Conservation (phyloP, 2,113 vertebrate species). For the Chaetops frenatus region DNA sequence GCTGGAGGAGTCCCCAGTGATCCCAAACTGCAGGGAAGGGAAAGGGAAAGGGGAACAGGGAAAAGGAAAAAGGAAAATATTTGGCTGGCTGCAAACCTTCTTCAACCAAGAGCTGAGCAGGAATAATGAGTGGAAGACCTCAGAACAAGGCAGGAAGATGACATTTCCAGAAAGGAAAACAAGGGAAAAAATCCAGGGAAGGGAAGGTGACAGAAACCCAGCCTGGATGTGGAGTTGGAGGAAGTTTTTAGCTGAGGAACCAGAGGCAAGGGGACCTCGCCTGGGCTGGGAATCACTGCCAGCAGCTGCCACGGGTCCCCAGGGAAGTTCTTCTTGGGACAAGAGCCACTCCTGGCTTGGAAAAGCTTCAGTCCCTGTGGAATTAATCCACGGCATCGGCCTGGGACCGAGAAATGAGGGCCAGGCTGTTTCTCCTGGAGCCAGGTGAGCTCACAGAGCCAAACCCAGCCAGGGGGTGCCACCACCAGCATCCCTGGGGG, state of each 20-base stretch:
- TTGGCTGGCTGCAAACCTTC: not conserved
- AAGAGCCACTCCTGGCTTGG: not conserved
- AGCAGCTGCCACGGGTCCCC: not conserved
- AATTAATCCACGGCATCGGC: not conserved
- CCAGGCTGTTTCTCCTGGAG: not conserved
- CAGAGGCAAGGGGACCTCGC: rapidly evolving
- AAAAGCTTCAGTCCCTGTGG: not conserved
- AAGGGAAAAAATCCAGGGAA: not conserved
- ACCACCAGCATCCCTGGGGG: not conserved
- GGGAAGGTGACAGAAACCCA: not conserved
- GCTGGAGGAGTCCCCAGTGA: not conserved
- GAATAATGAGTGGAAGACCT: not conserved
- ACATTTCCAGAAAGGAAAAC: not conserved
- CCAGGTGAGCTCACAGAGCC: not conserved
- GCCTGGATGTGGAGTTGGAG: not conserved
- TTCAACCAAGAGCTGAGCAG: not conserved
- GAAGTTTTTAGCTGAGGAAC: not conserved
- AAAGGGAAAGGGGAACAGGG: rapidly evolving
- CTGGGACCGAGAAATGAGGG: not conserved
- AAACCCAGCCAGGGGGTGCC: not conserved
- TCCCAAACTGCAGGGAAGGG: not conserved
- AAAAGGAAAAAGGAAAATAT: no score
- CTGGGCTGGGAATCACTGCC: not conserved
- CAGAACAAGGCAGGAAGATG: not conserved
- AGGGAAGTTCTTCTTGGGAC: not conserved